Percentiles rank a stretch among this genome's conserved stretches.
Evolutionary conservation across 2,797 vertebrate species (phyloP).

Genomic region (Dryobates pubescens): DNA sequence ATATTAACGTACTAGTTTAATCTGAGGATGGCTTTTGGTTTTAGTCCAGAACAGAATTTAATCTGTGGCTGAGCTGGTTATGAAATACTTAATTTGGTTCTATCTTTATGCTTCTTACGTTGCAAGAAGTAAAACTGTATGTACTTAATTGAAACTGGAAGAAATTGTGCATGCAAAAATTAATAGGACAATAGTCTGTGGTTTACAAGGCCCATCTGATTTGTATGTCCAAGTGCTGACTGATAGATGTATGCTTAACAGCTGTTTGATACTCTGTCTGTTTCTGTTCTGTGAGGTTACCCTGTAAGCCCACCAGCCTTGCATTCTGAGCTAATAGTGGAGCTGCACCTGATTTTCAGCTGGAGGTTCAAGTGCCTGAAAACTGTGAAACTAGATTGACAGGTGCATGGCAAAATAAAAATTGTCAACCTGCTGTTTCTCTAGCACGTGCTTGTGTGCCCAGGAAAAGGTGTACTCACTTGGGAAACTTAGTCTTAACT

Average conservation of each 20-base stretch:
- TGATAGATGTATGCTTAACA: neutral
- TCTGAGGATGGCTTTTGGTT: neutral
- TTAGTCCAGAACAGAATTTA: neutral
- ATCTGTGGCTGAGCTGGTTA: neutral
- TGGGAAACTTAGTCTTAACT: neutral
- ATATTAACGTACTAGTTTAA: neutral
- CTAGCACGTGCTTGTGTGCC: neutral
- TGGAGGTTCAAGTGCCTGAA: neutral
- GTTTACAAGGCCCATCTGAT: neutral
- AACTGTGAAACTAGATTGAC: neutral
- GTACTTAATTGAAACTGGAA: neutral
- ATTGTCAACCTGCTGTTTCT: neutral
- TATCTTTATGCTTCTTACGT: neutral
- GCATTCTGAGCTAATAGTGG: neutral
- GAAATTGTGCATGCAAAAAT: neutral
- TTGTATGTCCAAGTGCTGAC: neutral
- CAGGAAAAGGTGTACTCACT: neutral
- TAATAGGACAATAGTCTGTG: neutral
- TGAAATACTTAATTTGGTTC: neutral
- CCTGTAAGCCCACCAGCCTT: neutral
- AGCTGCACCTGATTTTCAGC: neutral
- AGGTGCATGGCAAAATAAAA: accelerated
- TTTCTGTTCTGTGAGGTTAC: neutral
- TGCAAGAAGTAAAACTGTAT: neutral
- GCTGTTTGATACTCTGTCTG: neutral